Conservation (phyloP, 2,113 vertebrate species). For the Oceanites oceanicus region DNA sequence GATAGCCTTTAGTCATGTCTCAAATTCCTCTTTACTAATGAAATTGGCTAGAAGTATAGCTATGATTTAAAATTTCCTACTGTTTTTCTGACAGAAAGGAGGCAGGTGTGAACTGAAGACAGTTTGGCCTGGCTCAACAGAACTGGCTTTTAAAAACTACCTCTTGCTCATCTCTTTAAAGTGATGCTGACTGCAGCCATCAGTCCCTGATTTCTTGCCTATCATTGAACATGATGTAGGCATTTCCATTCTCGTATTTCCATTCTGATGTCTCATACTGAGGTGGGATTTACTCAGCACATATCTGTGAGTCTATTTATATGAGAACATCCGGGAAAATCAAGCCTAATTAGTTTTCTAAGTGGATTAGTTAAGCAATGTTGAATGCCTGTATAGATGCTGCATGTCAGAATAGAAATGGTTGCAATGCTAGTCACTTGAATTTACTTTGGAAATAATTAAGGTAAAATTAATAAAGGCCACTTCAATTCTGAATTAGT, state of each 20-base stretch:
- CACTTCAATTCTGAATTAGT: not conserved
- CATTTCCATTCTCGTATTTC: not conserved
- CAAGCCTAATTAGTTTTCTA: not conserved
- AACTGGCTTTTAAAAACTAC: not conserved
- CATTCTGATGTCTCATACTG: not conserved
- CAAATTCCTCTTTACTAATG: not conserved
- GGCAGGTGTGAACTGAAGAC: not conserved
- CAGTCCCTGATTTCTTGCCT: not conserved
- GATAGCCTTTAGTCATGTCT: not conserved
- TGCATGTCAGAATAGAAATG: not conserved
- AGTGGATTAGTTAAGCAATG: not conserved
- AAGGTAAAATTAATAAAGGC: not conserved
- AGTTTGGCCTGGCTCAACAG: not conserved
- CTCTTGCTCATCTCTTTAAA: not conserved
- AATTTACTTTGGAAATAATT: not conserved
- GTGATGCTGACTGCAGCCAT: not conserved
- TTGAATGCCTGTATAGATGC: not conserved
- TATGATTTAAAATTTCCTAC: not conserved
- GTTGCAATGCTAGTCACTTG: not conserved
- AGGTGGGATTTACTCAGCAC: not conserved
- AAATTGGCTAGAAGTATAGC: not conserved
- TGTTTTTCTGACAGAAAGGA: not conserved
- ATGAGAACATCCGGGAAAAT: not conserved
- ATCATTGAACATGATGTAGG: not conserved
- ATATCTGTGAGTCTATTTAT: not conserved